Evolutionary conservation across 2,888 invertebrate species (phyloP).

Genomic region (Pandemis heparana): DNA sequence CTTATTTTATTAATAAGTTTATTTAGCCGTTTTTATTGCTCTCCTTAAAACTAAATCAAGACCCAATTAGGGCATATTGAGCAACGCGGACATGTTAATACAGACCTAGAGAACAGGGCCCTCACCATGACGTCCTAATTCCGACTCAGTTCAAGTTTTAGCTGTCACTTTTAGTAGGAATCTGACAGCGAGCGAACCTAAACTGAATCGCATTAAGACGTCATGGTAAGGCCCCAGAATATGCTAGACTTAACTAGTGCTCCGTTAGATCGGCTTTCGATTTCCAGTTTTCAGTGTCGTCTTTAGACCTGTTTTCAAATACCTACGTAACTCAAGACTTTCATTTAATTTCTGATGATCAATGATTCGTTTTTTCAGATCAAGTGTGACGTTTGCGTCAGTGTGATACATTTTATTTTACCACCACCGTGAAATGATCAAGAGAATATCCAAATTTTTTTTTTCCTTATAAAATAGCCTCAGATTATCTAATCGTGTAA

Average conservation of each 20-base stretch:
- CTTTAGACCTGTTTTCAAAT: background rate
- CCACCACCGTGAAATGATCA: conserved; percentile 11
- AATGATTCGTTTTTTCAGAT: background rate
- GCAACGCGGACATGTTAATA: conserved; percentile 81
- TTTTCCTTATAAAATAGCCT: conserved; percentile 12
- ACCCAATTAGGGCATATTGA: conserved; percentile 77
- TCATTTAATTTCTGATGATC: background rate
- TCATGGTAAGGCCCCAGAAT: too few species aligned
- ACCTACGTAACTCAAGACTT: background rate
- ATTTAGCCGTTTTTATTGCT: conserved; percentile 63
- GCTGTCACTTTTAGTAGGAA: too few species aligned
- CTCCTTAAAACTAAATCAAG: conserved; percentile 76
- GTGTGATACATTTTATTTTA: background rate
- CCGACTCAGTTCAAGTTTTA: too few species aligned
- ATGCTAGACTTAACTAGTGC: conserved; percentile 34
- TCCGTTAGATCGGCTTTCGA: background rate
- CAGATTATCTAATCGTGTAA: conserved; percentile 19
- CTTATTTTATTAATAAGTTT: conserved; percentile 67
- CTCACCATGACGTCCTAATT: too few species aligned
- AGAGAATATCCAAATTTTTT: conserved; percentile 11
- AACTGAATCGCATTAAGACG: too few species aligned
- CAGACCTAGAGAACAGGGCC: conserved; percentile 40
- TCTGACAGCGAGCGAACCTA: too few species aligned
- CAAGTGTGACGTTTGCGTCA: background rate
- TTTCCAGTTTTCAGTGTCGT: background rate